Conservation (phyloP, 2,888 invertebrate species). For the Leucania comma region DNA sequence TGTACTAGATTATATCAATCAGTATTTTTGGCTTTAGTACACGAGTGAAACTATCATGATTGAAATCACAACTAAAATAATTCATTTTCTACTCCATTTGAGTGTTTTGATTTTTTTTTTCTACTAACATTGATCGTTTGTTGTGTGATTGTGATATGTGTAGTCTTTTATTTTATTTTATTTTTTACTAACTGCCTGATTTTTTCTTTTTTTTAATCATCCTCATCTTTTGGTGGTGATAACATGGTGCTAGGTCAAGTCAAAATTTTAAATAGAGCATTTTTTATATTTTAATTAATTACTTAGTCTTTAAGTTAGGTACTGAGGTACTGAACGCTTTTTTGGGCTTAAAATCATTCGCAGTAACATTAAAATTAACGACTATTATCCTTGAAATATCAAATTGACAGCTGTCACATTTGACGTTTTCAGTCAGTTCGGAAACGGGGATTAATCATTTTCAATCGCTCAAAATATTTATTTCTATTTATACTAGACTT, state of each 20-base stretch:
- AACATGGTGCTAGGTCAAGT: slow-evolving; percentile 84
- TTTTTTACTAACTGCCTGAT: slow-evolving; percentile 86
- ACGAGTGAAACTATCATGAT: slow-evolving; percentile 69
- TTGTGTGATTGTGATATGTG: slow-evolving; percentile 78
- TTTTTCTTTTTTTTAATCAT: slow-evolving; percentile 70
- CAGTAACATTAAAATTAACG: slow-evolving; percentile 51
- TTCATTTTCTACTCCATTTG: slow-evolving; percentile 59
- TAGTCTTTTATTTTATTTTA: slow-evolving; percentile 76
- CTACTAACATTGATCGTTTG: slow-evolving; percentile 80
- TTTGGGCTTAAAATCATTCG: slow-evolving; percentile 74
- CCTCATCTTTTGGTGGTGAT: slow-evolving; percentile 80
- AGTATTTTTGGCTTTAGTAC: slow-evolving; percentile 45
- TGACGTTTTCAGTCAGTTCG: slow-evolving; percentile 79
- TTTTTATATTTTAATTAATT: slow-evolving; percentile 48
- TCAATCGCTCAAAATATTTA: slow-evolving; percentile 64
- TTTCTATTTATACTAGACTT: slow-evolving; percentile 71
- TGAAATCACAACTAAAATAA: slow-evolving; percentile 65
- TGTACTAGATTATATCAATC: slow-evolving; percentile 5
- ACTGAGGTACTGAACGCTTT: slow-evolving; percentile 79
- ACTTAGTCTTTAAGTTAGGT: slow-evolving; percentile 71
- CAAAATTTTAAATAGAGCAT: slow-evolving; percentile 63
- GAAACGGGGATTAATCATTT: slow-evolving; percentile 65
- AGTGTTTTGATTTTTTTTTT: slow-evolving; percentile 72
- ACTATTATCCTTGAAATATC: slow-evolving; percentile 77
- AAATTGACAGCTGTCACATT: slow-evolving; percentile 83